Conservation (phyloP, 2,888 invertebrate species). For the Ophioninae sp. region DNA sequence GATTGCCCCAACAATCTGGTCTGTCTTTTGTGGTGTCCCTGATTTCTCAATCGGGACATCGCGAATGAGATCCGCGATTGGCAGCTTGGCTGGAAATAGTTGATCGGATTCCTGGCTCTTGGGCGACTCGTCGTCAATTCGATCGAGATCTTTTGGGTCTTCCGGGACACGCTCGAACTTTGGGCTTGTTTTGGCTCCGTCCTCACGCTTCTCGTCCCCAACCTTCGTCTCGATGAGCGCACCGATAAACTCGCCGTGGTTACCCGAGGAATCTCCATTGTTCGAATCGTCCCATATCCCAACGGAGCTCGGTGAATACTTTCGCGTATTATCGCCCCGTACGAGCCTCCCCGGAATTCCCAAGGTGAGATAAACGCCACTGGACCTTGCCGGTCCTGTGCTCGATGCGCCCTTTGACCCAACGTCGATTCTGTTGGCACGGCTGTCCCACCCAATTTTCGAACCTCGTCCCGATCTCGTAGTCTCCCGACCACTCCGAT, state of each 20-base stretch:
- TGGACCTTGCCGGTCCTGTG: background rate
- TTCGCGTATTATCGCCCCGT: background rate
- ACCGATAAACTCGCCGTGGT: background rate
- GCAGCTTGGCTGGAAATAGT: background rate
- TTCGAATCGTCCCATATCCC: constrained; percentile 18
- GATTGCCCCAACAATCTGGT: background rate
- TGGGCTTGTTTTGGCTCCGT: background rate
- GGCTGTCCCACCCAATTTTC: constrained; percentile 4
- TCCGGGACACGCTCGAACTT: background rate
- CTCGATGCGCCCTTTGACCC: constrained; percentile 8
- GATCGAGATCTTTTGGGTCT: background rate
- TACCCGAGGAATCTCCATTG: background rate
- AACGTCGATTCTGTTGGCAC: constrained; percentile 28
- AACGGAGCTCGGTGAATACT: background rate
- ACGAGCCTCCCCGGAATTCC: constrained; percentile 27
- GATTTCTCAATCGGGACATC: background rate
- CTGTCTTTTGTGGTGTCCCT: background rate
- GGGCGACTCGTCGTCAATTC: background rate
- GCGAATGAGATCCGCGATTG: constrained; percentile 5
- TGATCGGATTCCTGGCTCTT: constrained; percentile 11
- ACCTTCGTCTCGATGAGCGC: constrained; percentile 1
- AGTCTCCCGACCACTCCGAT: background rate
- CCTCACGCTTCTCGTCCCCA: constrained; percentile 2
- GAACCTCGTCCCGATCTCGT: background rate
- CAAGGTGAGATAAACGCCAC: constrained; percentile 27